Conservation (phyloP, 2,888 invertebrate species). For the Drosophila falleni region DNA sequence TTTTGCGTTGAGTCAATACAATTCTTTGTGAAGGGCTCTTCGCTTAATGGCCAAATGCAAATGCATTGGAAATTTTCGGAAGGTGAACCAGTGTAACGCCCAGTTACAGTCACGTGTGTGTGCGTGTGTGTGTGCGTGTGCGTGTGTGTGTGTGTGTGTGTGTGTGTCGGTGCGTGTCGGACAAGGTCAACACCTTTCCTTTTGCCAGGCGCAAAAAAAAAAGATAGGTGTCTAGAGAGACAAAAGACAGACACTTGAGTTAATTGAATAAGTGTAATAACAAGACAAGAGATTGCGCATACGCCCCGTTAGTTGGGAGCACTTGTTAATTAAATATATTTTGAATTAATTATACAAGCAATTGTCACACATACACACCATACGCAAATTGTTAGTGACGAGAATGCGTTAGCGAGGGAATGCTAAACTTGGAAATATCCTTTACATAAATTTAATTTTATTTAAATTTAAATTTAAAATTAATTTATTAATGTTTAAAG, state of each 20-base stretch:
- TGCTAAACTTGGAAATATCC: slow-evolving; percentile 12
- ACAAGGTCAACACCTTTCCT: slow-evolving; percentile 82
- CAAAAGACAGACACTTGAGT: slow-evolving; percentile 35
- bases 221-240: slow-evolving; percentile 12
- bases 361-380: slow-evolving; percentile 28
- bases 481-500: background rate
- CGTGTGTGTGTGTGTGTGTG: slow-evolving; percentile 30
- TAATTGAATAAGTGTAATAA: slow-evolving; percentile 73
- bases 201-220: slow-evolving; percentile 44
- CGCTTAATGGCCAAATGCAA: slow-evolving; percentile 40
- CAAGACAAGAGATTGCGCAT: slow-evolving; percentile 69
- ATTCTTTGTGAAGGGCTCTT: slow-evolving; percentile 67
- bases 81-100: slow-evolving; percentile 69
- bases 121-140: slow-evolving; percentile 16
- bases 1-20: slow-evolving; percentile 8
- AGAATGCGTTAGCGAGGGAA: background rate
- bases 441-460: background rate
- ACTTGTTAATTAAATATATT: slow-evolving; percentile 76
- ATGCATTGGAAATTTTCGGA: slow-evolving; percentile 62
- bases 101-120: slow-evolving; percentile 33
- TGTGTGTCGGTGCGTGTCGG: slow-evolving; percentile 42
- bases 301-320: slow-evolving; percentile 59
- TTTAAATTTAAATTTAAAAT: no score
- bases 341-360: slow-evolving; percentile 67
- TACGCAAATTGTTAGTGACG: slow-evolving; percentile 4